Percentiles rank a stretch among this genome's conserved stretches.
phyloP scores from a whole-genome alignment of 1,140 invertebrate genomes.

The Mesaphorura yosii region DNA sequence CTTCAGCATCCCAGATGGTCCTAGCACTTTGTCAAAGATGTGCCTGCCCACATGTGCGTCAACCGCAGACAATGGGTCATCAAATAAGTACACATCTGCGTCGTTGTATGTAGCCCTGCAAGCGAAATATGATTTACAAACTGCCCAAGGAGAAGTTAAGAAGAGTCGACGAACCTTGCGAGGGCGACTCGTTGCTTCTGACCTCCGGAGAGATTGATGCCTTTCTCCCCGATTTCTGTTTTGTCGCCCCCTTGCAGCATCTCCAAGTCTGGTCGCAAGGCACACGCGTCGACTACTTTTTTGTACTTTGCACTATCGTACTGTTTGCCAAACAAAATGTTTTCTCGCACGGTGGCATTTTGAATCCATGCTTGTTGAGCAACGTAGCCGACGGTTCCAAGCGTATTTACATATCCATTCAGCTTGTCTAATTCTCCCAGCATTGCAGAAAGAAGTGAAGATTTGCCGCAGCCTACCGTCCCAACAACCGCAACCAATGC shows the following conservation, averaged over 20 bases:
- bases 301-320: slow-evolving; percentile 35
- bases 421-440: slow-evolving; percentile 42
- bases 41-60: slow-evolving; percentile 45
- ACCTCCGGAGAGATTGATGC: slow-evolving; percentile 53
- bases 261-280: slow-evolving; percentile 38
- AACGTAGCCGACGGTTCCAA: slow-evolving; percentile 40
- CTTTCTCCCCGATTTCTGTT: slow-evolving; percentile 40
- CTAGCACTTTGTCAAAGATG: slow-evolving; percentile 40
- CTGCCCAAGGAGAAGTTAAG: not conserved
- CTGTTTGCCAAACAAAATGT: slow-evolving; percentile 40
- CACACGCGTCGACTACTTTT: slow-evolving; percentile 37
- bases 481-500: slow-evolving; percentile 45
- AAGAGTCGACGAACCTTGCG: slow-evolving; percentile 44
- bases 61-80: slow-evolving; percentile 50
- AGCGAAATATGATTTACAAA: no score
- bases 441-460: slow-evolving; percentile 44
- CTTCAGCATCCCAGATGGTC: slow-evolving; percentile 33
- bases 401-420: slow-evolving; percentile 37
- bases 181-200: slow-evolving; percentile 52
- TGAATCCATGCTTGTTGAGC: slow-evolving; percentile 47
- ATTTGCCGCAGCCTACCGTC: slow-evolving; percentile 47
- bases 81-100: slow-evolving; percentile 44
- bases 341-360: slow-evolving; percentile 45
- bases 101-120: slow-evolving; percentile 6
- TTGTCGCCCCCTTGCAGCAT: slow-evolving; percentile 37